Percentiles rank a stretch among this genome's conserved stretches.
phyloP scores from a whole-genome alignment of 2,888 invertebrate genomes.

The Apodemia zela region DNA sequence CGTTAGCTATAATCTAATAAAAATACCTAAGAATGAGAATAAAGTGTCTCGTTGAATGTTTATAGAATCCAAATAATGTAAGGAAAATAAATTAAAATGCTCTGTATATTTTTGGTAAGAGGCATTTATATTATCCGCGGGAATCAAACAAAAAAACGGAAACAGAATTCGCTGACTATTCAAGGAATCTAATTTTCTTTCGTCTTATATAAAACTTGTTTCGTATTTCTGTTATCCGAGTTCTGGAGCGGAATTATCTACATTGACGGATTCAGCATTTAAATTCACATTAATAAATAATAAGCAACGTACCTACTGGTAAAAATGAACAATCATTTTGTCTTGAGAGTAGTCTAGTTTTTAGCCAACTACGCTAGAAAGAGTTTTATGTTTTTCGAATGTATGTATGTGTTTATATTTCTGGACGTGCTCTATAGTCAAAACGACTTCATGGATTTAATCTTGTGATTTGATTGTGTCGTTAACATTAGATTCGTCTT shows the following conservation, averaged over 20 bases:
- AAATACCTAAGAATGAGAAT: constrained; percentile 11
- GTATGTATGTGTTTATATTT: too few species aligned
- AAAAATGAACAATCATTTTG: too few species aligned
- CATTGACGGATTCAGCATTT: neutral
- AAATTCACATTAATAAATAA: neutral
- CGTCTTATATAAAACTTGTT: constrained; percentile 3
- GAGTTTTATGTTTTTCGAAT: too few species aligned
- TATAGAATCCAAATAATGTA: constrained; percentile 22
- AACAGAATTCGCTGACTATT: constrained; percentile 22
- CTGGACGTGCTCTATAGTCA: too few species aligned
- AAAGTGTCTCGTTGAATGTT: constrained; percentile 12
- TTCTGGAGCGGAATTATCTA: neutral
- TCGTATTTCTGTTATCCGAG: constrained; percentile 5
- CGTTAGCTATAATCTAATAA: neutral
- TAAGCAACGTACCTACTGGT: too few species aligned
- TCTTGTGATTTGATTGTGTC: too few species aligned
- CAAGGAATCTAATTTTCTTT: constrained; percentile 28
- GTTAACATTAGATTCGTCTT: too few species aligned
- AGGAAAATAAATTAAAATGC: constrained; percentile 27
- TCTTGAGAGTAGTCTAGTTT: too few species aligned
- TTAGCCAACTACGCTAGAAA: too few species aligned
- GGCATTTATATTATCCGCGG: constrained; percentile 28
- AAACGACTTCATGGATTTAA: too few species aligned
- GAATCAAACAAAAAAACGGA: constrained; percentile 26
- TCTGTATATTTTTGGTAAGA: constrained; percentile 26